phyloP scores from a whole-genome alignment of 1,140 invertebrate genomes.

The Drosophila sp. region DNA sequence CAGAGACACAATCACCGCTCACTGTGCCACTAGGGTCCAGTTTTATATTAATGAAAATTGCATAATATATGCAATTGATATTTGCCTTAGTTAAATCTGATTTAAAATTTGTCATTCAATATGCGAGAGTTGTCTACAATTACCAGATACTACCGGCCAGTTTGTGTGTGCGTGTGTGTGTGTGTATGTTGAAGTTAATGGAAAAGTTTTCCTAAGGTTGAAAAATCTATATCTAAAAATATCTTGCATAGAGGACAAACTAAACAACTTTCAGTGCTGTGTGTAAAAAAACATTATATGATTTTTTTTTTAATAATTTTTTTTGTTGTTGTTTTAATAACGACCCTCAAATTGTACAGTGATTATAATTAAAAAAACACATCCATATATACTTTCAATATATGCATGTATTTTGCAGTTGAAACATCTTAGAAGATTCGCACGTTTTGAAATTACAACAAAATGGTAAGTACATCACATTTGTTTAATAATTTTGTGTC shows the following conservation, averaged over 20 bases:
- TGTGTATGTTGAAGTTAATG: constrained; percentile 9
- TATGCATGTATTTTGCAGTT: constrained; percentile 57
- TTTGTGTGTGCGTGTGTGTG: neutral
- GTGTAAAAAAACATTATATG: neutral
- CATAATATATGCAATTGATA: constrained; percentile 71
- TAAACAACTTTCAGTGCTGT: constrained; percentile 47
- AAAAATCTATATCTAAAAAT: constrained; percentile 7
- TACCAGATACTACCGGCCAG: constrained; percentile 42
- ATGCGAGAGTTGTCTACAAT: constrained; percentile 71
- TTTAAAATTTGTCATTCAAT: constrained; percentile 77
- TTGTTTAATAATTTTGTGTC: constrained; percentile 5
- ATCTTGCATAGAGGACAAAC: constrained; percentile 32
- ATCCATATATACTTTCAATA: constrained; percentile 35
- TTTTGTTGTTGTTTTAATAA: constrained; percentile 26
- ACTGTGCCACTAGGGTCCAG: constrained; percentile 68
- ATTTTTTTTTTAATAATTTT: neutral
- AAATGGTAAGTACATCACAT: constrained; percentile 58
- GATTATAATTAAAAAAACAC: constrained; percentile 32
- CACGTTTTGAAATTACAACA: constrained; percentile 59
- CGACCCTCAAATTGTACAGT: constrained; percentile 25
- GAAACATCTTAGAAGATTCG: constrained; percentile 60
- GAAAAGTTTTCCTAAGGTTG: constrained; percentile 32
- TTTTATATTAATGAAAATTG: constrained; percentile 56
- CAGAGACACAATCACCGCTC: constrained; percentile 35
- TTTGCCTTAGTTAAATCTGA: constrained; percentile 62